Evolutionary conservation across 1,140 invertebrate species (phyloP).

Genomic region (Ptiloglossa arizonensis): DNA sequence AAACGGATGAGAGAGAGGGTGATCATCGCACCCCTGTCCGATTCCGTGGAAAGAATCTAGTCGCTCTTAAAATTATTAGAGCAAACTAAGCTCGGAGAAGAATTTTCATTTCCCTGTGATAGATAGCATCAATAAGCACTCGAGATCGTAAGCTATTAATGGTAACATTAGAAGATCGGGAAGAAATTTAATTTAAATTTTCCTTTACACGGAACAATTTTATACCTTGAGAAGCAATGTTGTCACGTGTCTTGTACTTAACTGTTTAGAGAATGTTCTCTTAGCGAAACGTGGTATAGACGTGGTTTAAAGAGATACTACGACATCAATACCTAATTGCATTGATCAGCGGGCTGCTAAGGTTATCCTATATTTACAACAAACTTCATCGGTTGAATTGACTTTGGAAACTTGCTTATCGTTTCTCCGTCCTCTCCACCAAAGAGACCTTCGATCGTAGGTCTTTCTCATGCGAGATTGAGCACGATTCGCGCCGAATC

Average conservation of each 20-base stretch:
- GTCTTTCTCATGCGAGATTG: conserved; percentile 3
- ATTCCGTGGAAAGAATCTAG: conserved; percentile 57
- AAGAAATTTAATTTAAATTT: conserved; percentile 6
- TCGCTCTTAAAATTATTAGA: conserved; percentile 52
- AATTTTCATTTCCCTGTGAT: conserved; percentile 49
- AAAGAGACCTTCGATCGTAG: conserved; percentile 51
- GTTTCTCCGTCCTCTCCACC: conserved; percentile 71
- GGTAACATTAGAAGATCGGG: conserved; percentile 16
- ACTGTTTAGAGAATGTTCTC: not conserved
- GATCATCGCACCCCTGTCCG: not conserved
- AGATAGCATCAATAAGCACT: conserved; percentile 26
- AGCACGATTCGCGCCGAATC: conserved; percentile 41
- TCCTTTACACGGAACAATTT: conserved; percentile 10
- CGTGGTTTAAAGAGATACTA: not conserved
- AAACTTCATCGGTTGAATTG: conserved; percentile 44
- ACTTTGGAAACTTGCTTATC: conserved; percentile 61
- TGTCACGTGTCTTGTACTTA: conserved; percentile 47
- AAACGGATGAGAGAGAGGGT: not conserved
- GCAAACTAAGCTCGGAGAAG: conserved; percentile 41
- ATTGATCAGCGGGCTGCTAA: conserved; percentile 8
- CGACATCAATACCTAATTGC: not conserved
- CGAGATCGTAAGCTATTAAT: conserved; percentile 9
- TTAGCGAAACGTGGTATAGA: not conserved
- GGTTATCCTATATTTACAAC: conserved; percentile 2
- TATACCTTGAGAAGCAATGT: not conserved